Evolutionary conservation across 1,140 invertebrate genomes (phyloP).

Genomic region (Andricus grossulariae): DNA sequence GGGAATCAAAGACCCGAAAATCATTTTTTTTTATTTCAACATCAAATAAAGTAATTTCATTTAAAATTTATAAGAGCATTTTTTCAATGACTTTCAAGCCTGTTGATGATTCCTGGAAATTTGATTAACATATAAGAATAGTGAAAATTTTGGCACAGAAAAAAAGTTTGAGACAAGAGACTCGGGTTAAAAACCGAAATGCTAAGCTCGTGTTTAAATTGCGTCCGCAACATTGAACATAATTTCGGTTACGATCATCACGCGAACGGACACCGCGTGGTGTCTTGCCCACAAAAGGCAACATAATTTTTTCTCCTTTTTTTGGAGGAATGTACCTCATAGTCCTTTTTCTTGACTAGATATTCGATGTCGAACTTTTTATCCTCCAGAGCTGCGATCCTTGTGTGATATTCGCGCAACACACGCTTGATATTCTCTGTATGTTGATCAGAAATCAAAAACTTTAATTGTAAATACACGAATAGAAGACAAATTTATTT

Average conservation of each 20-base stretch:
- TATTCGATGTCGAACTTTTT: slow-evolving; percentile 99
- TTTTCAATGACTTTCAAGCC: background rate
- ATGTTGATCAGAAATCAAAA: slow-evolving; percentile 59
- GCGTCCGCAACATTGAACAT: slow-evolving; percentile 65
- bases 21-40: background rate
- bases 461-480: slow-evolving; percentile 40
- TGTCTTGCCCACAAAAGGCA: slow-evolving; percentile 46
- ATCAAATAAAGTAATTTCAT: too few relatives aligned
- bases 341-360: slow-evolving; percentile 97
- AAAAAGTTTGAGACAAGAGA: slow-evolving; percentile 45
- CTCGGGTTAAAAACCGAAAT: slow-evolving; percentile 53
- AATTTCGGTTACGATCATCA: slow-evolving; percentile 45
- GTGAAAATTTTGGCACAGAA: slow-evolving; percentile 33
- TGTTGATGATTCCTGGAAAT: background rate
- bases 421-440: slow-evolving; percentile 84
- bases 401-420: slow-evolving; percentile 90
- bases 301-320: slow-evolving; percentile 49
- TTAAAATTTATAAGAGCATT: too few relatives aligned
- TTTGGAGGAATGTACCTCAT: slow-evolving; percentile 82
- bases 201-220: slow-evolving; percentile 66
- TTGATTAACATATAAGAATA: slow-evolving; percentile 19
- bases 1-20: slow-evolving; percentile 30
- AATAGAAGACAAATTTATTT: too few relatives aligned
- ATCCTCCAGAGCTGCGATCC: slow-evolving; percentile 92
- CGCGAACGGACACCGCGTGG: slow-evolving; percentile 43